phyloP scores from a whole-genome alignment of 2,888 invertebrate species.

The Dicyrtomina minuta region DNA sequence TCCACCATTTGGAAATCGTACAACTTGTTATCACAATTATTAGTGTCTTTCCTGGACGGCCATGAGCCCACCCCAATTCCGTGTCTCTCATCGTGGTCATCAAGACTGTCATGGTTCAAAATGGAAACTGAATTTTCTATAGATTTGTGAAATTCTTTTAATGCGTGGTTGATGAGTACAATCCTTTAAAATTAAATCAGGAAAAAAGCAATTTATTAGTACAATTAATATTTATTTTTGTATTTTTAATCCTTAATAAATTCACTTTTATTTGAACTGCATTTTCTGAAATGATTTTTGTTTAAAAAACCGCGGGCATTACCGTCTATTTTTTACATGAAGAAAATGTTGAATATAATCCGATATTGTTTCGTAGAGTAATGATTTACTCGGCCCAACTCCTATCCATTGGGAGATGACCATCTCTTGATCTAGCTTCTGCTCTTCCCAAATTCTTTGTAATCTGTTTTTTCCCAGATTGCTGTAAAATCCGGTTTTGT shows the following conservation, averaged over 20 bases:
- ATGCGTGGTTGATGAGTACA: not conserved
- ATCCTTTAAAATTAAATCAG: not conserved
- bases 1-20: not conserved
- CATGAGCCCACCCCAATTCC: not conserved
- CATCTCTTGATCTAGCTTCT: constrained; percentile 21
- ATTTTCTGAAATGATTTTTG: too few relatives aligned
- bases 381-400: constrained; percentile 4
- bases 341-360: constrained; percentile 22
- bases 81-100: too few relatives aligned
- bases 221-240: not conserved
- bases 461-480: constrained; percentile 18
- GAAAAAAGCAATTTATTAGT: not conserved
- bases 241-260: not conserved
- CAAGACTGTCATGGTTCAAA: too few relatives aligned
- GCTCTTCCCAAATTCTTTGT: constrained; percentile 18
- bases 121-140: too few relatives aligned
- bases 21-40: not conserved
- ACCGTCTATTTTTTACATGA: constrained; percentile 10
- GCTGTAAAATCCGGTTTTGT: constrained; percentile 27
- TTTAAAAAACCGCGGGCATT: not conserved
- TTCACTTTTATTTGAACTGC: not conserved
- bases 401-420: constrained; percentile 18
- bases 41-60: not conserved
- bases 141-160: not conserved
- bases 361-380: constrained; percentile 7